Percentiles rank a stretch among this genome's conserved stretches.
Evolutionary conservation across 2,888 invertebrate genomes (phyloP).

Genomic region (Drosophila acutilabella): DNA sequence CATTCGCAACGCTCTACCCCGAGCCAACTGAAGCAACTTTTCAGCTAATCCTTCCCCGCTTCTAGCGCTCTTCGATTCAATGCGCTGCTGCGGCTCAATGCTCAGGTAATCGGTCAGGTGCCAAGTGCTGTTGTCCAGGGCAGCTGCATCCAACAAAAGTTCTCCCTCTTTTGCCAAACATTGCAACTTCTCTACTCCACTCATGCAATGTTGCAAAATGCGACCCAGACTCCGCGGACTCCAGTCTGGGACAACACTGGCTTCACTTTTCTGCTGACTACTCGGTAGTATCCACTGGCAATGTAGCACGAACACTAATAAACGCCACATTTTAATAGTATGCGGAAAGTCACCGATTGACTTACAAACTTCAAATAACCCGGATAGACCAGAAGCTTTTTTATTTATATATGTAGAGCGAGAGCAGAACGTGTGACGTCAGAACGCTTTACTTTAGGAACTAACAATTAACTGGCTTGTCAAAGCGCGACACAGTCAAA

Average conservation of each 20-base stretch:
- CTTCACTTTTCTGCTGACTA: constrained; percentile 23
- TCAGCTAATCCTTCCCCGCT: constrained; percentile 49
- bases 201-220: constrained; percentile 77
- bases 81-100: constrained; percentile 60
- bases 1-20: constrained; percentile 73
- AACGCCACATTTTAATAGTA: constrained; percentile 27
- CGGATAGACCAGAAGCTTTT: background rate
- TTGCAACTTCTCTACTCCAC: constrained; percentile 54
- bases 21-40: constrained; percentile 71
- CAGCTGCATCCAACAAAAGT: constrained; percentile 84
- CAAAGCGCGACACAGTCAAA: constrained; percentile 68
- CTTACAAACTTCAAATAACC: constrained; percentile 45
- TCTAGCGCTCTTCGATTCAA: constrained; percentile 10
- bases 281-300: constrained; percentile 45
- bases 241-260: constrained; percentile 21
- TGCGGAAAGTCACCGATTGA: constrained; percentile 16
- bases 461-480: constrained; percentile 75
- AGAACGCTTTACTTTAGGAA: constrained; percentile 6
- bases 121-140: constrained; percentile 84
- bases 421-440: constrained; percentile 24
- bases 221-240: constrained; percentile 66
- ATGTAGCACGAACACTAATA: constrained; percentile 24
- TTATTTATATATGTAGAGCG: constrained; percentile 37
- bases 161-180: constrained; percentile 85
- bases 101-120: constrained; percentile 78